Conservation (phyloP, 1,140 invertebrate species). For the Sminthurinus signatus region DNA sequence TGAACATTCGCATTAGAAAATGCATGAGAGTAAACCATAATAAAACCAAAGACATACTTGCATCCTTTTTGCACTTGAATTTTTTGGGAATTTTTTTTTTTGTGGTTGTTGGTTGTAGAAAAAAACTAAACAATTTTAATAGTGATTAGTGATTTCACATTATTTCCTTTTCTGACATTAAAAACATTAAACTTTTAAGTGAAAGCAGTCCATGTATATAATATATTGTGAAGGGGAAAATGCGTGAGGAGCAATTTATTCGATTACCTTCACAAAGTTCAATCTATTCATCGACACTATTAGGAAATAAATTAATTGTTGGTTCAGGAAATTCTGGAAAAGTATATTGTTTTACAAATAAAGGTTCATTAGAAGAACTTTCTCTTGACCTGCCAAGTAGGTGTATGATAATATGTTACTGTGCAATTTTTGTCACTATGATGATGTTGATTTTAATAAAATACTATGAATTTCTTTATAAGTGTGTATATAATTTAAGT, state of each 20-base stretch:
- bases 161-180: too few species aligned
- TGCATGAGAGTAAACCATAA: not conserved
- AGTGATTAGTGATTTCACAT: too few species aligned
- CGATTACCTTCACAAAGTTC: conserved; percentile 27
- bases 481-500: not conserved
- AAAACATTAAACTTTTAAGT: too few species aligned
- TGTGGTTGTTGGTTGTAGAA: too few species aligned
- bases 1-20: too few species aligned
- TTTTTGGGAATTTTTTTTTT: too few species aligned
- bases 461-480: not conserved
- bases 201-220: too few species aligned
- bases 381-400: conserved; percentile 29
- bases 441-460: too few species aligned
- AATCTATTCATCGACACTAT: conserved; percentile 31
- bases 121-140: too few species aligned
- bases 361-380: conserved; percentile 24
- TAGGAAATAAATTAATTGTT: conserved; percentile 26
- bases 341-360: conserved; percentile 5
- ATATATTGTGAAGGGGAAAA: not conserved
- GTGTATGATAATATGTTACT: not conserved
- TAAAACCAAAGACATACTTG: not conserved
- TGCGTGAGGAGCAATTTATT: conserved; percentile 35
- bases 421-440: not conserved
- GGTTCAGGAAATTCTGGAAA: conserved; percentile 35
- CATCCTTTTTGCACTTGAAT: too few species aligned